Evolutionary conservation across 1,140 invertebrate species (phyloP).

Genomic region (Callitettix versicolor): DNA sequence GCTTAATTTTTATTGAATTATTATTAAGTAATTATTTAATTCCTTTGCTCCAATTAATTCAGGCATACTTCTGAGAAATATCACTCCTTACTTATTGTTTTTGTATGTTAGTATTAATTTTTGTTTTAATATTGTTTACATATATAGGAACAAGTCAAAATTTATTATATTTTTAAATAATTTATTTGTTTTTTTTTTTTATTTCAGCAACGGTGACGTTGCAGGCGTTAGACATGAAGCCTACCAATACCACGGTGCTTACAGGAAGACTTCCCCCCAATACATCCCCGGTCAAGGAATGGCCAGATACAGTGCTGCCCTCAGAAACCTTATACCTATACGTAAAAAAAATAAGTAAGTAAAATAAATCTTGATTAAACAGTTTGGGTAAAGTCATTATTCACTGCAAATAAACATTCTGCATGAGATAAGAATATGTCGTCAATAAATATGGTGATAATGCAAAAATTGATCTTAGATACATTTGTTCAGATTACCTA

Average conservation of each 20-base stretch:
- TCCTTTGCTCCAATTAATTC: too few relatives aligned
- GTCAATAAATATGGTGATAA: not conserved
- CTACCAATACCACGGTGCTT: slow-evolving; percentile 5
- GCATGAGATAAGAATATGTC: not conserved
- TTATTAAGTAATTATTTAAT: too few relatives aligned
- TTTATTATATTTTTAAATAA: too few relatives aligned
- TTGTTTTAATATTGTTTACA: too few relatives aligned
- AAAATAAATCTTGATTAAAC: not conserved
- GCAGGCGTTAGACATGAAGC: too few relatives aligned
- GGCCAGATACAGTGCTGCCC: slow-evolving; percentile 20
- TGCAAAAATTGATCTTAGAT: not conserved
- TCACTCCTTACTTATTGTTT: too few relatives aligned
- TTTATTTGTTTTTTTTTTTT: too few relatives aligned
- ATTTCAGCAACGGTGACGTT: too few relatives aligned
- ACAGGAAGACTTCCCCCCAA: slow-evolving; percentile 10
- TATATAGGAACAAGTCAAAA: too few relatives aligned
- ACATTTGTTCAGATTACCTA: not conserved
- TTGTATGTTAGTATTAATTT: too few relatives aligned
- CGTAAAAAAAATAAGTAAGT: slow-evolving; percentile 19
- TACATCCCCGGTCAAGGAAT: slow-evolving; percentile 23
- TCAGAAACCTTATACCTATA: slow-evolving; percentile 25
- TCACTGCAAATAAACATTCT: not conserved
- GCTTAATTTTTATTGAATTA: too few relatives aligned
- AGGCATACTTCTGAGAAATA: too few relatives aligned
- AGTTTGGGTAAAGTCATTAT: not conserved